A percentile compares a stretch with the other conserved stretches of the same genome.
Evolutionary conservation across 2,113 vertebrate genomes (phyloP).

Genomic region (Cyprinodon brontotheroides): DNA sequence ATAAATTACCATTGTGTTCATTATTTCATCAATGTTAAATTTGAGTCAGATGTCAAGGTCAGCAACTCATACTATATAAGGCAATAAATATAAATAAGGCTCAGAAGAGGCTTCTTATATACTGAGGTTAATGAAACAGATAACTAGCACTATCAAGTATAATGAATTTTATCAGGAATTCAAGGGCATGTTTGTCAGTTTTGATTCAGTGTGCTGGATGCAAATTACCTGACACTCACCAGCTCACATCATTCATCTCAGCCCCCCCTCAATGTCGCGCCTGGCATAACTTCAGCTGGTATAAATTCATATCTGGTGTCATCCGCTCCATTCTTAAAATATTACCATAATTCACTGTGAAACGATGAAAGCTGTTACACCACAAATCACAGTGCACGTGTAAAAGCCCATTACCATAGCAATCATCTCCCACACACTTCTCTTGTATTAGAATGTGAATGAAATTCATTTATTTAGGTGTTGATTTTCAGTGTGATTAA

Average conservation of each 20-base stretch:
- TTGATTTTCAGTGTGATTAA: background rate
- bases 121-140: conserved; percentile 7
- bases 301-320: conserved; percentile 7
- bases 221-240: conserved; percentile 17
- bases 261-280: background rate
- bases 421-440: conserved; percentile 18
- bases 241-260: background rate
- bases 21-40: background rate
- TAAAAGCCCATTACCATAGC: conserved; percentile 18
- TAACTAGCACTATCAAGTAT: background rate
- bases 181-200: conserved; percentile 4
- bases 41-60: conserved; percentile 14
- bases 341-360: conserved; percentile 21
- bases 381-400: background rate
- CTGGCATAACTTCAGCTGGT: conserved; percentile 7
- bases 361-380: conserved; percentile 13
- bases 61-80: background rate
- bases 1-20: no score
- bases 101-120: conserved; percentile 16
- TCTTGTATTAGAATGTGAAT: conserved; percentile 2
- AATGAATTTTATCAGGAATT: conserved; percentile 15
- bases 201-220: background rate
- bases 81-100: conserved; percentile 13
- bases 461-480: background rate
- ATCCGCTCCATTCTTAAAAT: background rate